phyloP scores from a whole-genome alignment of 2,113 vertebrate genomes.

The Spilogale gracilis region DNA sequence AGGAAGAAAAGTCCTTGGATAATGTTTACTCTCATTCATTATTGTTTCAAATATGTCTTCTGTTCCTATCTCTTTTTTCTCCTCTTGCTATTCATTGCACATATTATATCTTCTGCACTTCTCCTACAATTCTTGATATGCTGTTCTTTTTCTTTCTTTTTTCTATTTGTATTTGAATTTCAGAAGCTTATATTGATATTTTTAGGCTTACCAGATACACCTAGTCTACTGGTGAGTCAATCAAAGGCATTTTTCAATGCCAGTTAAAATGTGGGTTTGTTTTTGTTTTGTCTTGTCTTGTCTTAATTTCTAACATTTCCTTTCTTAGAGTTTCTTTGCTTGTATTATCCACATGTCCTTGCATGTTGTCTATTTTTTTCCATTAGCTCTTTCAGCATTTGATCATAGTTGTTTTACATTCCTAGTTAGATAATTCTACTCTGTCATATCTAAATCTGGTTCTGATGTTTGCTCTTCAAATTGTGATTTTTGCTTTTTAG shows the following conservation, averaged over 20 bases:
- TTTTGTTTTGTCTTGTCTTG: background rate
- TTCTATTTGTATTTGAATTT: background rate
- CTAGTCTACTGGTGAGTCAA: background rate
- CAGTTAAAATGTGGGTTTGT: background rate
- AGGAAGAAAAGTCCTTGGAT: background rate
- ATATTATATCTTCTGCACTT: background rate
- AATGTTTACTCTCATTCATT: background rate
- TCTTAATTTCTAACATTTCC: background rate
- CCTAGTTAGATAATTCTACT: background rate
- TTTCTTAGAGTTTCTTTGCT: background rate
- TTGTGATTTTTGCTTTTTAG: background rate
- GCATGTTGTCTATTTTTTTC: background rate
- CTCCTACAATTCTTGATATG: background rate
- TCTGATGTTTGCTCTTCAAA: background rate
- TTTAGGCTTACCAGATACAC: background rate
- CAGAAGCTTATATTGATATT: background rate
- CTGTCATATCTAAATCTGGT: background rate
- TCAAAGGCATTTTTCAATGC: background rate
- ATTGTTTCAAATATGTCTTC: background rate
- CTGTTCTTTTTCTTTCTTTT: background rate
- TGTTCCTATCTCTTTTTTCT: background rate
- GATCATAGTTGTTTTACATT: background rate
- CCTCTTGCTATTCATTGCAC: background rate
- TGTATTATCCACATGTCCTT: background rate
- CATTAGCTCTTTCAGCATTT: background rate